Evolutionary conservation across 2,113 vertebrate species (phyloP).

Genomic region (Herpetotheres cachinnans): DNA sequence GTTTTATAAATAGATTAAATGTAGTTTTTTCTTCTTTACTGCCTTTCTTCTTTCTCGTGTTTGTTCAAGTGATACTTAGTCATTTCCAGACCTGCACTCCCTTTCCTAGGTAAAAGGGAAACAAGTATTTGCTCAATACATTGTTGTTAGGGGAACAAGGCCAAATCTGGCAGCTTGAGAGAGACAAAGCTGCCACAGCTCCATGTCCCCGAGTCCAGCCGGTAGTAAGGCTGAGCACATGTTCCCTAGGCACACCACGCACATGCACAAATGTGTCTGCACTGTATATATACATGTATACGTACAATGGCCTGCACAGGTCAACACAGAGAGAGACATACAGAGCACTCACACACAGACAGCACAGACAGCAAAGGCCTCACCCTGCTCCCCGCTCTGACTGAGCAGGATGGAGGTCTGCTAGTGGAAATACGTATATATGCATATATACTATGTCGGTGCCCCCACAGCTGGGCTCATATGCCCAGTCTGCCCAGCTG

Average conservation of each 20-base stretch:
- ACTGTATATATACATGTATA: not conserved
- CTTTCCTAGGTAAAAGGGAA: not conserved
- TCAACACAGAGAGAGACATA: not conserved
- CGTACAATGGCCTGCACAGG: not conserved
- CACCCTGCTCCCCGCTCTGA: not conserved
- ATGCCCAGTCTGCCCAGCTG: not conserved
- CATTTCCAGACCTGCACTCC: not conserved
- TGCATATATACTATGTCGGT: not conserved
- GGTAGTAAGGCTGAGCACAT: fast-evolving
- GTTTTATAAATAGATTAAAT: not conserved
- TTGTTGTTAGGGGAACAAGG: not conserved
- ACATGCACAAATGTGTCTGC: not conserved
- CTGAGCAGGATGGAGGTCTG: not conserved
- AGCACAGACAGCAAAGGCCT: not conserved
- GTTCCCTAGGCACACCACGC: not conserved
- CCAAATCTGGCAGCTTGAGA: not conserved
- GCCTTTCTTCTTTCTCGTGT: not conserved
- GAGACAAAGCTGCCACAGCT: not conserved
- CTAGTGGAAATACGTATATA: not conserved
- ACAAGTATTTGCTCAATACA: not conserved
- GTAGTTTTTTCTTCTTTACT: not conserved
- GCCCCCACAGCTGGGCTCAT: not conserved
- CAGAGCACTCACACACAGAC: not conserved
- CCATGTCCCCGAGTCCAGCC: not conserved
- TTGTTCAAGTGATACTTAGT: not conserved